Percentiles rank a stretch among this genome's conserved stretches.
Evolutionary conservation across 2,113 vertebrate species (phyloP).

Genomic region (Rallus limicola): DNA sequence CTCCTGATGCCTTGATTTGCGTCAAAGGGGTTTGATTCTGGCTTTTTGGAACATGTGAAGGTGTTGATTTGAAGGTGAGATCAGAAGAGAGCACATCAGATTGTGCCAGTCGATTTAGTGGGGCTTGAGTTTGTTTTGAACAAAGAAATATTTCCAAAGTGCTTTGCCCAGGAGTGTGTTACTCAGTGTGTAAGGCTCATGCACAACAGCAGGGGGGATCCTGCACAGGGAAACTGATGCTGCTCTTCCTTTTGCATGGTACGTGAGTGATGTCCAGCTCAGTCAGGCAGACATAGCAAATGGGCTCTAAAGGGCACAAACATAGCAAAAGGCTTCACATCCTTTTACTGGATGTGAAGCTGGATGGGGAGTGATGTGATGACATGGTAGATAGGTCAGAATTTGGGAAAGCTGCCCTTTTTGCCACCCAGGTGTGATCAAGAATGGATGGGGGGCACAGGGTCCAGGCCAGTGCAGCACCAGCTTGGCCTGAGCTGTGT

Average conservation of each 20-base stretch:
- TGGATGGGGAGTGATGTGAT: background rate
- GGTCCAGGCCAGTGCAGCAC: background rate
- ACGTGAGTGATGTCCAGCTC: background rate
- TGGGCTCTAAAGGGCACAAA: background rate
- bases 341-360: background rate
- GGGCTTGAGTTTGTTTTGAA: background rate
- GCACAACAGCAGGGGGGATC: background rate
- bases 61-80: background rate
- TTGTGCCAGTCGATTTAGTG: background rate
- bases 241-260: background rate
- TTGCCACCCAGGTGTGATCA: background rate
- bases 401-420: background rate
- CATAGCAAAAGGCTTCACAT: background rate
- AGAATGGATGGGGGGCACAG: fast-evolving
- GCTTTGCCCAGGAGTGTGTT: background rate
- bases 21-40: background rate
- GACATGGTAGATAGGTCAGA: fast-evolving
- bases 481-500: background rate
- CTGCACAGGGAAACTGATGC: background rate
- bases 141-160: background rate
- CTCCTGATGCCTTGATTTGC: background rate
- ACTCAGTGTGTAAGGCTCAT: background rate
- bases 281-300: background rate
- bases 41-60: background rate
- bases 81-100: background rate